Evolutionary conservation across 2,797 vertebrate species (phyloP).

Genomic region (Sebastes trivittatus): DNA sequence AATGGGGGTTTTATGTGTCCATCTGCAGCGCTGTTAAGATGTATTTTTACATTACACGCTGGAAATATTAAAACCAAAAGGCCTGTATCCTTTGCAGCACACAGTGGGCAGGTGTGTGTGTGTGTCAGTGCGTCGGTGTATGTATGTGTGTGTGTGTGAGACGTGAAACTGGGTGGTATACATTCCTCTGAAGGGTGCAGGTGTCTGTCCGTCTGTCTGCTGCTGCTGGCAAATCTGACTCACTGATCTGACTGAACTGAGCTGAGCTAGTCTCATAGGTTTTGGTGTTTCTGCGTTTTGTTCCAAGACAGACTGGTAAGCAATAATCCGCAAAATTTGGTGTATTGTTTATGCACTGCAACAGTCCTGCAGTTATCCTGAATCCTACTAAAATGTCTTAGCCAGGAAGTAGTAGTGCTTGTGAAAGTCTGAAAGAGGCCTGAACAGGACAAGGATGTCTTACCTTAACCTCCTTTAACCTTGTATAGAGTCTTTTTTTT

Average conservation of each 20-base stretch:
- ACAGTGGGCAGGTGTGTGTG: constrained; percentile 59
- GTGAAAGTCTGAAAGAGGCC: no score
- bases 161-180: constrained; percentile 70
- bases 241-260: not conserved
- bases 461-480: not conserved
- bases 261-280: not conserved
- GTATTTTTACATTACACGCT: no score
- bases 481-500: no score
- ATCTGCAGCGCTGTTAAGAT: not conserved
- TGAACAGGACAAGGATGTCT: not conserved
- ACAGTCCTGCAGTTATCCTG: not conserved
- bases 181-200: constrained; percentile 76
- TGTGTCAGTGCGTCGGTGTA: not conserved
- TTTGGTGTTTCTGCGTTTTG: not conserved
- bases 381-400: not conserved
- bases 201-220: constrained; percentile 46
- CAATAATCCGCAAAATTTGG: not conserved
- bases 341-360: not conserved
- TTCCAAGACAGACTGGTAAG: not conserved
- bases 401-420: not conserved
- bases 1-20: not conserved
- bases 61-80: not conserved
- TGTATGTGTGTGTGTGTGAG: not conserved
- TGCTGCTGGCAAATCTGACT: constrained; percentile 28
- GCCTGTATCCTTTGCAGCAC: not conserved